Evolutionary conservation across 64 coral and sea anemone genomes (phyloP), one percentile per base, ranked within the genome.

Genomic region (Actinia tenebrosa): DNA sequence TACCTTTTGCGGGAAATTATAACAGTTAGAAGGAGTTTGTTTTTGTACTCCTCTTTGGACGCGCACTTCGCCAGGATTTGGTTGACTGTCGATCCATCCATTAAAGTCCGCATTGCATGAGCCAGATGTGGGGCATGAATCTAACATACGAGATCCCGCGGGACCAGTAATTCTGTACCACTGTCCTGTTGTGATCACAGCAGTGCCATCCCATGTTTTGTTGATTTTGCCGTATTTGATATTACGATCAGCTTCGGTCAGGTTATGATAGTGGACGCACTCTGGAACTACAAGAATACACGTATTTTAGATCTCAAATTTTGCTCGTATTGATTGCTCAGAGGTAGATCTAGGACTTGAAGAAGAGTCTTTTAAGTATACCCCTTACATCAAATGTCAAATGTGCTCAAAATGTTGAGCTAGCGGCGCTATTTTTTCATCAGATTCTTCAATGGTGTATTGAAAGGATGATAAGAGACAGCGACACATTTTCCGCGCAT

Each of bases 101-200:
- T 53, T 45, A n/a, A 22, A 81, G 53, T 81, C 79, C 22, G 79
- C 20, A 16, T 81, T 81, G 50, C 79, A 81, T 52, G 14, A 9
- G 1, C 69, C 26, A 13, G 79, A 81, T 3, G 23, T 75, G 10
- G 79, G 79, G 11, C 79, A 81, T 5, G 2, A 37, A 37, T 81
- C 79, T 50, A 81, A 23, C 79, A 81, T 81, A n/a, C 50, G 79
- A 10, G 79, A 81, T 81, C 79, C 79, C 79, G 79, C 79, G 79
- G 79, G 45, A 47, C 79, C 79, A 3, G 50, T 23, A 52, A 81
- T 22, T 16, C 79, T 20, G 79, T 81, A 53, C 79, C 79, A 81
- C 14, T 53, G 19, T 50, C 79, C 50, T 10, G 22, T 50, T 13
- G n/a, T 75, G 13, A 75, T 75, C 8, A 75, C 69, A 1, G 69